phyloP scores from a whole-genome alignment of 2,888 invertebrate species.

The Ceraclea dissimilis region DNA sequence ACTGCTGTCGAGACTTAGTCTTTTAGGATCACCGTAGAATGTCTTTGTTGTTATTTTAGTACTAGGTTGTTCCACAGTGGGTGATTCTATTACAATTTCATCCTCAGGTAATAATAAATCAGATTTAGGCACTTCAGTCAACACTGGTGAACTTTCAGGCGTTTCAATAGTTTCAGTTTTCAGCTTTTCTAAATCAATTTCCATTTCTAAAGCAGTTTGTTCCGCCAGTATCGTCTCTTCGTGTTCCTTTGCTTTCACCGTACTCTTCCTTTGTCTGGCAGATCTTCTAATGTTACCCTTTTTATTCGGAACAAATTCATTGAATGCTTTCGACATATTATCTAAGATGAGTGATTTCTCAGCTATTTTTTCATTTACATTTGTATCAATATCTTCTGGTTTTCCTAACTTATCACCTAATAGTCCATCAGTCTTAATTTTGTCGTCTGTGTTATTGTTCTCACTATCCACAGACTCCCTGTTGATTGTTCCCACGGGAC shows the following conservation, averaged over 20 bases:
- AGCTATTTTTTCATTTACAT: conserved; percentile 43
- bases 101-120: conserved; percentile 28
- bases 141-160: conserved; percentile 4
- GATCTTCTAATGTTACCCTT: conserved; percentile 37
- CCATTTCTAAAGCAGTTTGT: conserved; percentile 18
- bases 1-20: neutral
- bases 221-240: conserved; percentile 23
- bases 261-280: conserved; percentile 42
- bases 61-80: conserved; percentile 33
- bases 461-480: conserved; percentile 21
- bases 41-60: conserved; percentile 38
- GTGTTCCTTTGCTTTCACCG: conserved; percentile 31
- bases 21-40: conserved; percentile 34
- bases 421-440: conserved; percentile 17
- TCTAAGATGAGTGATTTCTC: conserved; percentile 50
- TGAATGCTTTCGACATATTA: conserved; percentile 50
- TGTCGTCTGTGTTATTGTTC: conserved; percentile 23
- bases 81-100: conserved; percentile 30
- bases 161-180: conserved; percentile 14
- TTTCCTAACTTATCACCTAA: conserved; percentile 14
- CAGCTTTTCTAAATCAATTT: conserved; percentile 6
- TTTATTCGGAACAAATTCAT: conserved; percentile 41
- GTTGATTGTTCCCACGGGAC: conserved; percentile 15
- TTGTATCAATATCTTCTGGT: conserved; percentile 29
- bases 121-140: conserved; percentile 29